Percentiles rank a stretch among this genome's conserved stretches.
Evolutionary conservation across 2,888 invertebrate species (phyloP).

Genomic region (Orthonychiurus folsomi): DNA sequence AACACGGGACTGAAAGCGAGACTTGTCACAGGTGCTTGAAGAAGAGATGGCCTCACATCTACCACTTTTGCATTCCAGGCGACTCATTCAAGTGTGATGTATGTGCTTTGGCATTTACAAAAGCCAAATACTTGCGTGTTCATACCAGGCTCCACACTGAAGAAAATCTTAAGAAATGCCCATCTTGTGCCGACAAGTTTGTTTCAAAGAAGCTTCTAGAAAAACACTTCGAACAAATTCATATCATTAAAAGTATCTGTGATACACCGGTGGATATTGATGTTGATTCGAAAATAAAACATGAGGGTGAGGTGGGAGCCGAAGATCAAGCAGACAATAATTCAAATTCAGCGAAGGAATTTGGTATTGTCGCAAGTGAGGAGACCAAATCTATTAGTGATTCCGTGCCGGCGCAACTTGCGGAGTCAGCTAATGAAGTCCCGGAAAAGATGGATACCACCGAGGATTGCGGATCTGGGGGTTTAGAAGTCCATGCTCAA

Average conservation of each 20-base stretch:
- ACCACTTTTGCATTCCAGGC: conserved; percentile 81
- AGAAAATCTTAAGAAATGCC: conserved; percentile 62
- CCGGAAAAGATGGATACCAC: neutral
- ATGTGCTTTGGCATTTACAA: conserved; percentile 64
- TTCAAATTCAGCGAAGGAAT: no score
- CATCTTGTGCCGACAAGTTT: conserved; percentile 62
- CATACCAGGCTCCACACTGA: conserved; percentile 69
- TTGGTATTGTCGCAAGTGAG: no score
- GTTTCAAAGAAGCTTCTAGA: conserved; percentile 67
- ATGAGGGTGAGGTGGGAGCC: no score
- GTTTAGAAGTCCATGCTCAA: no score
- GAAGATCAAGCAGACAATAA: no score
- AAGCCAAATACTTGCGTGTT: conserved; percentile 69
- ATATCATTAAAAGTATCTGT: neutral
- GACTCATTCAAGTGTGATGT: conserved; percentile 68
- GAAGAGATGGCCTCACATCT: conserved; percentile 85
- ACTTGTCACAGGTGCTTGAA: conserved; percentile 74
- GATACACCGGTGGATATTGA: neutral
- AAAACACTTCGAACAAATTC: conserved; percentile 45
- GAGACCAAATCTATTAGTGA: no score
- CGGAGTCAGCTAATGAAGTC: neutral
- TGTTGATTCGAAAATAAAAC: no score
- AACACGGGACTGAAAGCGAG: conserved; percentile 81
- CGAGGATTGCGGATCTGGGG: no score
- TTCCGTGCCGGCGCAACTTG: neutral